Percentiles rank a stretch among this genome's conserved stretches.
These are phyloP conservation scores for Vanacampus margaritifer DNA, from an alignment of 2,113 vertebrate species.

Conservation along the genomic window DNA sequence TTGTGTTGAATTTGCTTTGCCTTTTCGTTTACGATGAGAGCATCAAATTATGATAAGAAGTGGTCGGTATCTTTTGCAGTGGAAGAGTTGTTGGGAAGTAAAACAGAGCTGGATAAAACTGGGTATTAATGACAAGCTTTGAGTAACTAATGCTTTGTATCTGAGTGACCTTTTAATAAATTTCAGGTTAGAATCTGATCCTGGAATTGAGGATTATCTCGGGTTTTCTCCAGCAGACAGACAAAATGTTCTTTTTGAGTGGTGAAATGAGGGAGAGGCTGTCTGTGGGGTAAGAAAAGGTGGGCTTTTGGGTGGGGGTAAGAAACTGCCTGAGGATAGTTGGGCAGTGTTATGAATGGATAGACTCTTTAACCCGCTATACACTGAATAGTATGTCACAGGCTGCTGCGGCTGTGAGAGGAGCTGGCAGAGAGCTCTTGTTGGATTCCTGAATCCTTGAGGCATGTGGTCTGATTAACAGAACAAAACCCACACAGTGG, in stretches of 20 bases:
- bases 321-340: conserved; percentile 58
- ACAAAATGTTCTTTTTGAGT: conserved; percentile 45
- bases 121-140: not conserved
- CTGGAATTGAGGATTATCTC: not conserved
- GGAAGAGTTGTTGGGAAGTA: not conserved
- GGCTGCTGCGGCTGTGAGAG: conserved; percentile 65
- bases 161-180: not conserved
- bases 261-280: conserved; percentile 48
- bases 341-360: conserved; percentile 69
- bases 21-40: not conserved
- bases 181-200: not conserved
- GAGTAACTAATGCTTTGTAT: not conserved
- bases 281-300: conserved; percentile 53
- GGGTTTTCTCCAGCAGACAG: conserved; percentile 26
- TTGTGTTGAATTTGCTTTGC: not conserved
- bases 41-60: not conserved
- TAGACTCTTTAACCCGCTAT: conserved; percentile 70
- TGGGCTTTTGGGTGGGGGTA: conserved; percentile 12
- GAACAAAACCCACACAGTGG: conserved; percentile 73
- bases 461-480: conserved; percentile 76
- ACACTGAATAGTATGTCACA: conserved; percentile 71
- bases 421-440: conserved; percentile 63
- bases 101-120: not conserved
- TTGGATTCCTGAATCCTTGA: conserved; percentile 71
- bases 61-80: not conserved